phyloP scores from a whole-genome alignment of 2,113 vertebrate genomes.

The Gobius niger region DNA sequence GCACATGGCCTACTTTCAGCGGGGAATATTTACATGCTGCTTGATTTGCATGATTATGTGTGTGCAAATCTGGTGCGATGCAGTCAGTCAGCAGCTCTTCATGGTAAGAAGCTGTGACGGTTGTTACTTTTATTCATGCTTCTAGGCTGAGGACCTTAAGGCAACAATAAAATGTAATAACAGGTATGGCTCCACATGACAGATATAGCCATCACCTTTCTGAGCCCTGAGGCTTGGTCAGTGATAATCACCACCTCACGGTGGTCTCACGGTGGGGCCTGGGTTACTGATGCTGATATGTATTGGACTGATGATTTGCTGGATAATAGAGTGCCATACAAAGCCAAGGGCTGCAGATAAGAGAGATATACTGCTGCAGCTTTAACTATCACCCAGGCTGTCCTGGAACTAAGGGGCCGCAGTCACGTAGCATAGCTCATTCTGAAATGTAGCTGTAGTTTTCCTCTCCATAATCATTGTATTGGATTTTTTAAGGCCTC shows the following conservation, averaged over 20 bases:
- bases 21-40: conserved; percentile 47
- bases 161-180: conserved; percentile 36
- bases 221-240: conserved; percentile 56
- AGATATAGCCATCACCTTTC: conserved; percentile 51
- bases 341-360: conserved; percentile 43
- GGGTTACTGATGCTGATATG: conserved; percentile 52
- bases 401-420: conserved; percentile 43
- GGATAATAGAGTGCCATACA: conserved; percentile 52
- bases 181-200: conserved; percentile 52
- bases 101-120: conserved; percentile 16
- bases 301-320: conserved; percentile 54
- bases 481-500: conserved; percentile 65
- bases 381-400: conserved; percentile 37
- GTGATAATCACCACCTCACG: conserved; percentile 43
- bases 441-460: conserved; percentile 66
- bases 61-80: conserved; percentile 15
- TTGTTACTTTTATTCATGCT: conserved; percentile 35
- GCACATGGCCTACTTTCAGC: conserved; percentile 41
- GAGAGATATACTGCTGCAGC: conserved; percentile 60
- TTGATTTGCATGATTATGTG: conserved; percentile 61
- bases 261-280: conserved; percentile 40
- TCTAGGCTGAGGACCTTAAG: conserved; percentile 23
- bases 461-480: conserved; percentile 63
- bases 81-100: conserved; percentile 13
- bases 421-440: conserved; percentile 51